Evolutionary conservation across 2,113 vertebrate genomes (phyloP).

Genomic region (Tragelaphus buxtoni): DNA sequence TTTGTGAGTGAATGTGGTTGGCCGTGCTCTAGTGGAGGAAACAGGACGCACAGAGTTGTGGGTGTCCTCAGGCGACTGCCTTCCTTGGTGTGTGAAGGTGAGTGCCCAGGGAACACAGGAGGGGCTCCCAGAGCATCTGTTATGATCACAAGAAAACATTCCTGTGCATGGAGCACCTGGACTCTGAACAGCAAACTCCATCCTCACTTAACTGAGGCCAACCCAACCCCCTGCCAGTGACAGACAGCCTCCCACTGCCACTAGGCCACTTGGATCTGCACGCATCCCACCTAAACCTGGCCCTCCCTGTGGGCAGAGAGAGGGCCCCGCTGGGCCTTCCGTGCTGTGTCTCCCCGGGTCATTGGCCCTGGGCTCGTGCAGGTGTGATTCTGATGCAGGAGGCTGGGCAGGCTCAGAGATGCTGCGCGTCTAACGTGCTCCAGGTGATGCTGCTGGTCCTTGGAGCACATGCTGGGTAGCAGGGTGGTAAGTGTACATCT

Average conservation of each 20-base stretch:
- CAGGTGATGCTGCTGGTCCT: background rate
- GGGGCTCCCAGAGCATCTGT: fast-evolving
- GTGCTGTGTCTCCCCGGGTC: fast-evolving
- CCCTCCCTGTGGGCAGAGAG: background rate
- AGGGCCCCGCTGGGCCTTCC: background rate
- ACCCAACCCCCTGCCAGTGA: fast-evolving
- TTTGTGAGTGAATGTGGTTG: fast-evolving
- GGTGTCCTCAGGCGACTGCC: background rate
- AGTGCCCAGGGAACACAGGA: background rate
- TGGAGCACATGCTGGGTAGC: fast-evolving
- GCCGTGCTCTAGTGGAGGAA: fast-evolving
- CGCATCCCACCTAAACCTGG: fast-evolving
- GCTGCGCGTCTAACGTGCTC: background rate
- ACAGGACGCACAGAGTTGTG: background rate
- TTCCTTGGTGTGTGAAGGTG: background rate
- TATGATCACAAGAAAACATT: background rate
- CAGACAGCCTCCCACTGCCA: fast-evolving
- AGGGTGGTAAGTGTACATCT: background rate
- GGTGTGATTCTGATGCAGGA: no score
- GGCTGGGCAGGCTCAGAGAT: no score
- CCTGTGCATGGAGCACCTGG: fast-evolving
- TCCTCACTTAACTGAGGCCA: fast-evolving
- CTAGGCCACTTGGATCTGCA: background rate
- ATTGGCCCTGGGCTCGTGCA: fast-evolving
- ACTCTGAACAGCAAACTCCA: background rate